These are phyloP conservation scores for Dendrocopos noguchii DNA, from an alignment of 2,113 vertebrate species.

Conservation along the genomic window DNA sequence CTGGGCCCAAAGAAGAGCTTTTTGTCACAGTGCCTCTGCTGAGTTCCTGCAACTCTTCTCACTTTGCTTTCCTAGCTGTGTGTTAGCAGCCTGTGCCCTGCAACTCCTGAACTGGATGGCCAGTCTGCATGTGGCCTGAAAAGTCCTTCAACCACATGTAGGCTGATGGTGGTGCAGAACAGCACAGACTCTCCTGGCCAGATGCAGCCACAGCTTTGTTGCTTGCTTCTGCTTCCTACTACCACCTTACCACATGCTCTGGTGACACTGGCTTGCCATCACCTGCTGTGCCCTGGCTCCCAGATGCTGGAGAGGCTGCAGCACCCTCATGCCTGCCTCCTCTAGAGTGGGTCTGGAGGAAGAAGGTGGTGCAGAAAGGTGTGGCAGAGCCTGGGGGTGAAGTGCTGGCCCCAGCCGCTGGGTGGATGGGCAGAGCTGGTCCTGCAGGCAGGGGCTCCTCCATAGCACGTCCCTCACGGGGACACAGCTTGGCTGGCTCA, in stretches of 20 bases:
- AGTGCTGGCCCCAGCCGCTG: not conserved
- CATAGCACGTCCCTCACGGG: fast-evolving
- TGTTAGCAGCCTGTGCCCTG: not conserved
- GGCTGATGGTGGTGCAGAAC: not conserved
- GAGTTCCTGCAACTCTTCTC: not conserved
- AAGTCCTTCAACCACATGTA: not conserved
- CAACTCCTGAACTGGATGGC: not conserved
- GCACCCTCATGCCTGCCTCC: not conserved
- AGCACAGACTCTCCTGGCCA: not conserved
- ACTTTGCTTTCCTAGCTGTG: not conserved
- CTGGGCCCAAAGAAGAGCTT: not conserved
- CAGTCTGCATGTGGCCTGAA: not conserved
- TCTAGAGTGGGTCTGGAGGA: not conserved
- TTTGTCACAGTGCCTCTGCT: not conserved
- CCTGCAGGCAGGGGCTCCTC: not conserved
- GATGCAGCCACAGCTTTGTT: not conserved
- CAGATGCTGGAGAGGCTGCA: not conserved
- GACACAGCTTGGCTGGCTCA: not conserved
- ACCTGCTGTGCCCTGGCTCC: not conserved
- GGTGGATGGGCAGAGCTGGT: not conserved
- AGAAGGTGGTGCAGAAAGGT: not conserved
- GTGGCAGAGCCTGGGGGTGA: not conserved
- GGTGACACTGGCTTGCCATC: fast-evolving
- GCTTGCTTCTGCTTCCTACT: not conserved
- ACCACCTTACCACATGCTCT: not conserved